phyloP scores from a whole-genome alignment of 2,888 invertebrate species.

The Bhutanitis thaidina region DNA sequence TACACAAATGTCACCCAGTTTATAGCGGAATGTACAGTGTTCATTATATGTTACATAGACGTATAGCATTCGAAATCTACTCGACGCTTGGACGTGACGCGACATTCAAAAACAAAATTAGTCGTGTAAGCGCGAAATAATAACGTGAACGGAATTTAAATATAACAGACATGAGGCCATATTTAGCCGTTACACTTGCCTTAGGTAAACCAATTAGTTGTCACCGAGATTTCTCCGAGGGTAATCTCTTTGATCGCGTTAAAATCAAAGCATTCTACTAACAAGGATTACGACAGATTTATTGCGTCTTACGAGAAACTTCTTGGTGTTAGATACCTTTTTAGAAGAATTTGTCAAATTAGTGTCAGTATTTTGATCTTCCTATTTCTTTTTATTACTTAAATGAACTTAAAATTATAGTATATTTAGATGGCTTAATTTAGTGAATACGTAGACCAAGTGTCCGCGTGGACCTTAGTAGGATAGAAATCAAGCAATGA shows the following conservation, averaged over 20 bases:
- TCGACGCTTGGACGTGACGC: slow-evolving; percentile 50
- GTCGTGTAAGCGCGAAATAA: slow-evolving; percentile 43
- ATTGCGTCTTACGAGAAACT: slow-evolving; percentile 57
- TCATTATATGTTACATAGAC: slow-evolving; percentile 32
- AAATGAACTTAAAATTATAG: too few species aligned
- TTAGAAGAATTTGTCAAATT: slow-evolving; percentile 26
- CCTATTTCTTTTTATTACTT: not conserved
- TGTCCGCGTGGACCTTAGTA: too few species aligned
- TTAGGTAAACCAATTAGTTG: slow-evolving; percentile 67
- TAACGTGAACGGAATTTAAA: slow-evolving; percentile 37
- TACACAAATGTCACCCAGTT: not conserved
- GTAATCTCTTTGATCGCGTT: slow-evolving; percentile 65
- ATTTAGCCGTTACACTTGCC: slow-evolving; percentile 41
- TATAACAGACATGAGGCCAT: slow-evolving; percentile 33
- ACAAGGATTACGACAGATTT: slow-evolving; percentile 73
- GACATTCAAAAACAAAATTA: slow-evolving; percentile 61
- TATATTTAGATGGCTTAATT: too few species aligned
- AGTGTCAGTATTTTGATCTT: slow-evolving; percentile 10
- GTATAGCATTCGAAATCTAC: slow-evolving; percentile 40
- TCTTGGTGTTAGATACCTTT: slow-evolving; percentile 44
- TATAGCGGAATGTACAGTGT: slow-evolving; percentile 23
- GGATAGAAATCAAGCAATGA: too few species aligned
- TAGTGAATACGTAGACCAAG: too few species aligned
- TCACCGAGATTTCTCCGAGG: slow-evolving; percentile 50
- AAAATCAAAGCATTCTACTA: slow-evolving; percentile 65